Evolutionary conservation across 2,888 invertebrate species (phyloP), one percentile per base, ranked within the genome.

Genomic region (Lysandra coridon): DNA sequence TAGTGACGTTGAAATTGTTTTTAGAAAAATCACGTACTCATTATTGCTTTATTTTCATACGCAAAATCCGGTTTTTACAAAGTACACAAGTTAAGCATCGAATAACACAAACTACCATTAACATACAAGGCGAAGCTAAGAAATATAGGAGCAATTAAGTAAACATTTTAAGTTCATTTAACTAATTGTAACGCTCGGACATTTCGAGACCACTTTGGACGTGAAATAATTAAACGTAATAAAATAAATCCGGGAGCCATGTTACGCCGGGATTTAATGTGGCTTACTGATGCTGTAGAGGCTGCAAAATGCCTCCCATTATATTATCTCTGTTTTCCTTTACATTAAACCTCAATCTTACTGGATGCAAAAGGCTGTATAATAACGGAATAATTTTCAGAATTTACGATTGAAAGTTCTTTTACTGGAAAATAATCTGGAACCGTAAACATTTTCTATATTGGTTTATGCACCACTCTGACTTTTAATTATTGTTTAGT

Each of bases 161-260:
- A 37, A 78, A 60, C 40, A 78, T 62, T 62, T 57, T 78, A 78
- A 78, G 78, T 78, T 64, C 23, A 78, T 64, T 64, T 60, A 64
- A 40, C 60, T 64, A 64, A 78, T 57, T 76, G 87, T 83, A 83
- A 84, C 79, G 83, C 84, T 83, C 86, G 79, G 87, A 86, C 89
- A 88, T 90, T 89, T 87, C 86, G 86, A 85, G 83, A 86, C 82
- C 83, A 84, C 87, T 86, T 86, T 86, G 84, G 86, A 86, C 86
- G 84, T 86, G 87, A 90, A 89, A 90, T 90, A 88, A 90, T 89
- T 88, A 88, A 90, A 91, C 85, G 90, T 89, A 91, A 92, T 92
- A 90, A 91, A 91, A 91, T 90, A 90, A 90, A 91, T 91, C 92
- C 89, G 86, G 86, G 88, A 90, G 88, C 89, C 87, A 81, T 83